phyloP scores from a whole-genome alignment of 2,797 vertebrate genomes.

The Neosilurus hyrtlii region DNA sequence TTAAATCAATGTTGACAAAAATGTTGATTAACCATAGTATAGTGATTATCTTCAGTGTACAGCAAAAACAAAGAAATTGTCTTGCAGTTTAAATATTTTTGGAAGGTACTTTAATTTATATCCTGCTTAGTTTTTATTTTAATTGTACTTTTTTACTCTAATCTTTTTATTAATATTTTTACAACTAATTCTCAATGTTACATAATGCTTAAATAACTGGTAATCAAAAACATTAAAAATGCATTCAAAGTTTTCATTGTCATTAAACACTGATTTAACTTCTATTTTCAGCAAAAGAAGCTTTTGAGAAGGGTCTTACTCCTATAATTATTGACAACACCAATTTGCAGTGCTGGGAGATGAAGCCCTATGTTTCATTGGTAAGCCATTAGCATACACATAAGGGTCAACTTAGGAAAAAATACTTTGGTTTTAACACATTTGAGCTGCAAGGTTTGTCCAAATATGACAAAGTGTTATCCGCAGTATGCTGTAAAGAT shows the following conservation, averaged over 20 bases:
- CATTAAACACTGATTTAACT: slow-evolving; percentile 1
- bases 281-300: slow-evolving; percentile 80
- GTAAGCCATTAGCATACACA: slow-evolving; percentile 57
- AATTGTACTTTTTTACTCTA: background rate
- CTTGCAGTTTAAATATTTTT: too few species aligned
- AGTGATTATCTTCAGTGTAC: too few species aligned
- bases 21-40: too few species aligned
- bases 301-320: slow-evolving; percentile 80
- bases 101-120: background rate
- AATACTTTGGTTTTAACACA: background rate
- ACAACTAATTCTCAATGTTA: background rate
- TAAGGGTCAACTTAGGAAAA: background rate
- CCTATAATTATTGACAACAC: slow-evolving; percentile 98
- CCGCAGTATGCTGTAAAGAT: background rate
- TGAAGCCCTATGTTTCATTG: slow-evolving; percentile 93
- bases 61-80: too few species aligned
- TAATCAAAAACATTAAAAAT: background rate
- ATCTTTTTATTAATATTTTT: background rate
- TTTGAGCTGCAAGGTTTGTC: background rate
- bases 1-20: too few species aligned
- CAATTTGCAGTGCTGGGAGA: slow-evolving; percentile 96
- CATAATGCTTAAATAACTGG: background rate
- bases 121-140: background rate
- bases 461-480: background rate
- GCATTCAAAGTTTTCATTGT: background rate